These are phyloP conservation scores for Lasaia peninsularis DNA, from an alignment of 1,140 invertebrate species.

Conservation along the genomic window DNA sequence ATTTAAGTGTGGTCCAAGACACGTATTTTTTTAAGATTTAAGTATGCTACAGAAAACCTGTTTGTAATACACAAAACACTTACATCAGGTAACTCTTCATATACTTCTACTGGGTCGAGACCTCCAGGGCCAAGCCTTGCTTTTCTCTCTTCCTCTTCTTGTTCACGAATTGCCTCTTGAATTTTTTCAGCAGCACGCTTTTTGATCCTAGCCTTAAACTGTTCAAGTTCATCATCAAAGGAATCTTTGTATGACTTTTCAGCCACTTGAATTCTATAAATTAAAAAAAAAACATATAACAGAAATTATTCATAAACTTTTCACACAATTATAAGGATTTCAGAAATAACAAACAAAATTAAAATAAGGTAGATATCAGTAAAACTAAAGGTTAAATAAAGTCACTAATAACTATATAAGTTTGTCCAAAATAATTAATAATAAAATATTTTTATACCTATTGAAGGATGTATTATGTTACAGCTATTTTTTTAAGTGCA, in stretches of 20 bases:
- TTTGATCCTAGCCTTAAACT: conserved; percentile 93
- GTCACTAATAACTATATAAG: too few relatives aligned
- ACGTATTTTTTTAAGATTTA: too few relatives aligned
- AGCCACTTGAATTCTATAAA: conserved; percentile 90
- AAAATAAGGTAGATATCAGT: too few relatives aligned
- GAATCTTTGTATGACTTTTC: conserved; percentile 95
- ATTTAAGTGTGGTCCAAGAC: too few relatives aligned
- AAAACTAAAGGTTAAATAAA: too few relatives aligned
- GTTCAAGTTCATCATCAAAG: conserved; percentile 94
- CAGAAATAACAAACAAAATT: too few relatives aligned
- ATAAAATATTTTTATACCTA: too few relatives aligned
- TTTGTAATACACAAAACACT: conserved; percentile 27
- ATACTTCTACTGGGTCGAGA: conserved; percentile 97
- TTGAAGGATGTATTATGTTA: too few relatives aligned
- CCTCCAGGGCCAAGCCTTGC: conserved; percentile 96
- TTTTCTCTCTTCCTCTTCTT: conserved; percentile 92
- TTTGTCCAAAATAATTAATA: too few relatives aligned
- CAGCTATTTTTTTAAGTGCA: too few relatives aligned
- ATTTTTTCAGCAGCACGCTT: conserved; percentile 93
- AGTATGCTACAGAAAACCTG: neutral
- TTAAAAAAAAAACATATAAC: conserved; percentile 10
- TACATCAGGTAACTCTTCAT: conserved; percentile 95
- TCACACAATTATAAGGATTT: too few relatives aligned
- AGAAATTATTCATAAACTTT: too few relatives aligned
- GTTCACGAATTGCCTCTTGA: conserved; percentile 88